Conservation (phyloP, 2,888 invertebrate species). For the Prosopocoilus inquinatus region DNA sequence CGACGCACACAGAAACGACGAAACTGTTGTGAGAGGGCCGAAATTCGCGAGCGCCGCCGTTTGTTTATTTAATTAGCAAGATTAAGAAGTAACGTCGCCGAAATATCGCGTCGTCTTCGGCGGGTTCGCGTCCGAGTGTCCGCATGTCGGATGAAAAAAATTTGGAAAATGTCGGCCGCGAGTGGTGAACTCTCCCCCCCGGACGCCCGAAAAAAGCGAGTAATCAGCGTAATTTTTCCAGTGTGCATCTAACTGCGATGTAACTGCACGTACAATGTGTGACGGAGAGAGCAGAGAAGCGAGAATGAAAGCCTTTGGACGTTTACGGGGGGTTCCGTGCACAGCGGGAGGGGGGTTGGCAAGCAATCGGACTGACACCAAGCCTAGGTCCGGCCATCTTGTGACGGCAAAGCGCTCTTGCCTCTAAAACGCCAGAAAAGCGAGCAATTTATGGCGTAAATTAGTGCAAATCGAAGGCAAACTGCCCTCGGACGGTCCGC, state of each 20-base stretch:
- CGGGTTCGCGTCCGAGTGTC: background rate
- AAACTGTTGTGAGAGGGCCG: no score
- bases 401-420: constrained; percentile 49
- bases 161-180: constrained; percentile 5
- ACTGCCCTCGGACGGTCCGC: constrained; percentile 35
- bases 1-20: no score
- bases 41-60: no score
- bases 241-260: constrained; percentile 51
- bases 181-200: constrained; percentile 11
- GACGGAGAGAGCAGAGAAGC: constrained; percentile 48
- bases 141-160: no score
- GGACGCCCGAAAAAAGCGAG: constrained; percentile 42
- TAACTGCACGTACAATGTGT: constrained; percentile 47
- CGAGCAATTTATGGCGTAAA: constrained; percentile 33
- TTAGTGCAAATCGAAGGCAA: constrained; percentile 36
- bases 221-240: constrained; percentile 49
- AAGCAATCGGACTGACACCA: constrained; percentile 51
- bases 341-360: constrained; percentile 47
- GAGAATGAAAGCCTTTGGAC: constrained; percentile 52
- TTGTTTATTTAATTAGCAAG: no score
- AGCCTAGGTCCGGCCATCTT: constrained; percentile 54
- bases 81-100: constrained; percentile 1
- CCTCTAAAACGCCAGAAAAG: constrained; percentile 46
- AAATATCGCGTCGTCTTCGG: background rate
- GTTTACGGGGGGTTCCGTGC: constrained; percentile 51